Evolutionary conservation across 2,113 vertebrate genomes (phyloP).

Genomic region (Malurus cyaneus): DNA sequence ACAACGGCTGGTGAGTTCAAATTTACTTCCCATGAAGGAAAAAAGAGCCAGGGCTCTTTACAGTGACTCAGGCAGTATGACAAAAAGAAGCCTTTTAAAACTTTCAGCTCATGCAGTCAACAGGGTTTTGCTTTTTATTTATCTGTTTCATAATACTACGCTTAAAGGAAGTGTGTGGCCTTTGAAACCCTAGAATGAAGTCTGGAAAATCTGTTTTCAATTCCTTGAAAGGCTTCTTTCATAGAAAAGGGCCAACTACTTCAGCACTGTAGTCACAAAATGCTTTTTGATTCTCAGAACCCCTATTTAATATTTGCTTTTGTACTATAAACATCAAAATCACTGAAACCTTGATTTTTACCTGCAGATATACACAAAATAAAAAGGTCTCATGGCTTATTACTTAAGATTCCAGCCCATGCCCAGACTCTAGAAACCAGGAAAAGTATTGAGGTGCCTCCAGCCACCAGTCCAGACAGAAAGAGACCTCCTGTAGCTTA

Average conservation of each 20-base stretch:
- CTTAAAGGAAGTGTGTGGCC: not conserved
- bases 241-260: not conserved
- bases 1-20: not conserved
- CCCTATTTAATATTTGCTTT: not conserved
- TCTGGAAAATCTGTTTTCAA: not conserved
- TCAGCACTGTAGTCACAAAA: not conserved
- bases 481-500: not conserved
- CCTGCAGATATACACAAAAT: not conserved
- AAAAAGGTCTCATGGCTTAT: not conserved
- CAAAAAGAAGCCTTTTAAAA: not conserved
- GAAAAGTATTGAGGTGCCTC: not conserved
- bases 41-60: not conserved
- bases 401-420: not conserved
- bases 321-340: not conserved
- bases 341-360: not conserved
- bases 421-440: rapidly evolving
- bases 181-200: not conserved
- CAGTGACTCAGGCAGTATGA: not conserved
- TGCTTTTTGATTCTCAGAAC: not conserved
- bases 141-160: not conserved
- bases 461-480: not conserved
- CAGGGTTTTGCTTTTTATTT: not conserved
- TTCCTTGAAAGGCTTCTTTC: not conserved
- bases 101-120: not conserved
- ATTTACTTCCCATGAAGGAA: not conserved